Evolutionary conservation across 2,113 vertebrate species (phyloP).

Genomic region (Cyanoramphus novaezelandiae): DNA sequence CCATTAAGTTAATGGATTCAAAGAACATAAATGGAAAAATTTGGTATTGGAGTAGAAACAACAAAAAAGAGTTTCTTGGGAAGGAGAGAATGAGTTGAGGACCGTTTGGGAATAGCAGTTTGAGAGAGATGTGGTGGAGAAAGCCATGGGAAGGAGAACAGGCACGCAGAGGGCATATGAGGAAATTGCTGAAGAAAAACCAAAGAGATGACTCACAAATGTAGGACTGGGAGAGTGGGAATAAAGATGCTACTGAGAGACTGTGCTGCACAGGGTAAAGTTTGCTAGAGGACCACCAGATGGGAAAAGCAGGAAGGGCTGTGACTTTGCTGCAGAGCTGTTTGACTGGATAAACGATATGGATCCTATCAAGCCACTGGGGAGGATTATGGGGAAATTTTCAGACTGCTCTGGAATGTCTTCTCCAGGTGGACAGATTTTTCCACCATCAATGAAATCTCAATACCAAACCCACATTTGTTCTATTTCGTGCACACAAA

Average conservation of each 20-base stretch:
- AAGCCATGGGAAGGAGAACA: not conserved
- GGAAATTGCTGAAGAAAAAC: not conserved
- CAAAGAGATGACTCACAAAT: not conserved
- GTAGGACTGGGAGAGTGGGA: not conserved
- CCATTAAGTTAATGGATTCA: not conserved
- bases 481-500: not conserved
- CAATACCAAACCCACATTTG: not conserved
- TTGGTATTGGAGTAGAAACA: not conserved
- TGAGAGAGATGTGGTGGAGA: not conserved
- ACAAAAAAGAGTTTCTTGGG: not conserved
- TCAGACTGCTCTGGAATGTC: not conserved
- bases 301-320: not conserved
- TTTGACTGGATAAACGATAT: not conserved
- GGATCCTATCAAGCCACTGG: not conserved
- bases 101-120: not conserved
- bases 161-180: not conserved
- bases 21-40: not conserved
- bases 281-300: not conserved
- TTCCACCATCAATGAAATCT: not conserved
- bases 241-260: not conserved
- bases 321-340: not conserved
- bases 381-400: not conserved
- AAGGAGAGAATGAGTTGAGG: not conserved
- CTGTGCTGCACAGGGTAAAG: not conserved
- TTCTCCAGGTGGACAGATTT: not conserved